phyloP scores from a whole-genome alignment of 2,888 invertebrate species.

The Ashinkailepas kermadecensis region DNA sequence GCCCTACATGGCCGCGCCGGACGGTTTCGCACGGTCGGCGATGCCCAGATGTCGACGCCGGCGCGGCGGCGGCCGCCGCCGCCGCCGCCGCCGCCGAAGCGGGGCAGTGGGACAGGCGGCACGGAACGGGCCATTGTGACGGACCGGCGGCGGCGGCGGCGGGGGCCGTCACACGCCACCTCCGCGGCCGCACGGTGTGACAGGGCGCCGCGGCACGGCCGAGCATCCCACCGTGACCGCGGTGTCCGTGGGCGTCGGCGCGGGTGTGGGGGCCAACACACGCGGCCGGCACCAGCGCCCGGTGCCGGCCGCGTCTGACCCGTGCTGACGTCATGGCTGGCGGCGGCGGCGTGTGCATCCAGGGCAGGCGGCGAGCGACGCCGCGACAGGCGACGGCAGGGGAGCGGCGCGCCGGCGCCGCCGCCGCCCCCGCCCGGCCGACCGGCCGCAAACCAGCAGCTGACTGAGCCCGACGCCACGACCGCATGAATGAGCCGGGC shows the following conservation, averaged over 20 bases:
- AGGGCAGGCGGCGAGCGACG: conserved; percentile 40
- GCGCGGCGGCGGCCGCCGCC: conserved; percentile 68
- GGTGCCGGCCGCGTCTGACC: too few relatives aligned
- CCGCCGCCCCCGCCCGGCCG: conserved; percentile 70
- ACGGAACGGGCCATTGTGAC: too few relatives aligned
- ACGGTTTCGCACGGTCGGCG: too few relatives aligned
- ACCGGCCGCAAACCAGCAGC: conserved; percentile 51
- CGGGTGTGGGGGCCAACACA: not conserved
- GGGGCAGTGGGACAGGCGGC: conserved; percentile 51
- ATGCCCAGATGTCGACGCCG: too few relatives aligned
- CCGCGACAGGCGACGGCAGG: conserved; percentile 87
- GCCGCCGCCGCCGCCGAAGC: conserved; percentile 73
- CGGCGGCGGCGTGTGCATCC: too few relatives aligned
- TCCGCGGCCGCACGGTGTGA: conserved; percentile 62
- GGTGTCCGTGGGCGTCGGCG: conserved; percentile 74
- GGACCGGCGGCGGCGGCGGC: too few relatives aligned
- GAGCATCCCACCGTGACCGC: conserved; percentile 89
- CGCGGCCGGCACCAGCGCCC: not conserved
- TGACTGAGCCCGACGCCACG: too few relatives aligned
- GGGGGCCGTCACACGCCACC: conserved; percentile 94
- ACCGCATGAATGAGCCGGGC: too few relatives aligned
- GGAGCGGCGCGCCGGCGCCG: conserved; percentile 80
- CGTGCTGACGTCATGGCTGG: too few relatives aligned
- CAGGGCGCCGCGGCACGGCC: conserved; percentile 93
- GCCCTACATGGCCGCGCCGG: too few relatives aligned